Conservation (phyloP, 2,797 vertebrate genomes). For the Balearica regulorum region DNA sequence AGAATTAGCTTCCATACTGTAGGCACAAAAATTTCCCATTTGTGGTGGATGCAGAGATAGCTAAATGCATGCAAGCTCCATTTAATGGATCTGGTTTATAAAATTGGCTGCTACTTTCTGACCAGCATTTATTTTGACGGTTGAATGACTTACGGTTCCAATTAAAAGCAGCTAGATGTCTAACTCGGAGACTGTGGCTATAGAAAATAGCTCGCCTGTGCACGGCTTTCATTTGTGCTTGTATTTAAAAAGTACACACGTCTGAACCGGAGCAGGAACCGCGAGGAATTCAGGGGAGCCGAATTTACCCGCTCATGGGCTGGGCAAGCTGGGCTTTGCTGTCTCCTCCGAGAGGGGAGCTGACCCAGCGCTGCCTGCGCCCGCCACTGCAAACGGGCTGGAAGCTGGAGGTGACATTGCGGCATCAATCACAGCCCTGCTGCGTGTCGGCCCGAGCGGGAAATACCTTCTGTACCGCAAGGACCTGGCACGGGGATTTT, state of each 20-base stretch:
- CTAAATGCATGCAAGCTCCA: neutral
- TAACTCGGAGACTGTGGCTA: neutral
- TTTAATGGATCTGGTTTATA: constrained; percentile 8
- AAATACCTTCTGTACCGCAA: neutral
- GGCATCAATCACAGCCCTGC: neutral
- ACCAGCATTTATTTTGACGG: constrained; percentile 2
- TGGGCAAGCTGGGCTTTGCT: neutral
- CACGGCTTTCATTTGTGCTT: neutral
- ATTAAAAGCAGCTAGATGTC: constrained; percentile 1
- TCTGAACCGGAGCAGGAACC: neutral
- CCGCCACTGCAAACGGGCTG: rapidly evolving
- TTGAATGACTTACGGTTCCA: neutral
- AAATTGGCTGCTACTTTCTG: constrained; percentile 10
- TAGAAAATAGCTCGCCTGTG: neutral
- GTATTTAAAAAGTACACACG: neutral
- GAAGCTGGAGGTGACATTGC: neutral
- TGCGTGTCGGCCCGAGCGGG: rapidly evolving
- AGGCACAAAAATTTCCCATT: neutral
- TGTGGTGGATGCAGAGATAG: neutral
- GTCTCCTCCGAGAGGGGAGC: rapidly evolving
- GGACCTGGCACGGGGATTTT: neutral
- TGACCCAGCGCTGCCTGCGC: neutral
- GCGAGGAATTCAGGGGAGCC: neutral
- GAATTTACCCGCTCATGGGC: neutral
- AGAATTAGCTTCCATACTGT: neutral